A percentile compares a stretch with the other conserved stretches of the same genome.
These are phyloP conservation scores for Mythimna vitellina DNA, from an alignment of 2,888 invertebrate species.

Conservation along the genomic window DNA sequence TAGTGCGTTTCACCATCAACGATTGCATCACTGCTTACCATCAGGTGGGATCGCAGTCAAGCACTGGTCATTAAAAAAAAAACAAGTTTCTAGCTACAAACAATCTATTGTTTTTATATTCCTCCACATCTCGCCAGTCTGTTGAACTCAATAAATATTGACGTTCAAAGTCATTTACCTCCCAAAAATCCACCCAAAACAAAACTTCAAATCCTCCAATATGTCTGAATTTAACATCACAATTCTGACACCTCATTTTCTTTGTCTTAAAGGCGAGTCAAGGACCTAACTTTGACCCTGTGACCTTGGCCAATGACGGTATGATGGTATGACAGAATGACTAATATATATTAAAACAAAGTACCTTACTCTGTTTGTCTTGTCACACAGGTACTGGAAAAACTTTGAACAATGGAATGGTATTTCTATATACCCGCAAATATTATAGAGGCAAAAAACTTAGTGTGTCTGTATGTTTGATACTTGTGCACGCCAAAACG, in stretches of 20 bases:
- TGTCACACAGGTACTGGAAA: slow-evolving; percentile 13
- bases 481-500: too few relatives aligned
- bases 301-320: slow-evolving; percentile 18
- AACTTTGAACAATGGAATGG: background rate
- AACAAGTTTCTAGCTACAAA: too few relatives aligned
- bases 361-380: background rate
- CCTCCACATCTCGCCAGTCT: too few relatives aligned
- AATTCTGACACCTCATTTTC: slow-evolving; percentile 5
- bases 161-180: background rate
- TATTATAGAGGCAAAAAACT: too few relatives aligned
- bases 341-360: slow-evolving; percentile 11
- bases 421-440: background rate
- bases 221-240: background rate
- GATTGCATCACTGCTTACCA: too few relatives aligned
- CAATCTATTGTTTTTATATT: too few relatives aligned
- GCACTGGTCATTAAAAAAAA: too few relatives aligned
- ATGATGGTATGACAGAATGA: background rate
- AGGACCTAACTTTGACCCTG: slow-evolving; percentile 22
- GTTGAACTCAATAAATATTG: background rate
- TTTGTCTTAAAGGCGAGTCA: slow-evolving; percentile 6
- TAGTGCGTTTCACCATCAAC: too few relatives aligned
- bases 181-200: background rate
- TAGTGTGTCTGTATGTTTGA: too few relatives aligned
- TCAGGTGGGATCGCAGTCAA: too few relatives aligned
- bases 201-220: background rate